Evolutionary conservation across 2,888 invertebrate genomes (phyloP).

Genomic region (Spisula solida): DNA sequence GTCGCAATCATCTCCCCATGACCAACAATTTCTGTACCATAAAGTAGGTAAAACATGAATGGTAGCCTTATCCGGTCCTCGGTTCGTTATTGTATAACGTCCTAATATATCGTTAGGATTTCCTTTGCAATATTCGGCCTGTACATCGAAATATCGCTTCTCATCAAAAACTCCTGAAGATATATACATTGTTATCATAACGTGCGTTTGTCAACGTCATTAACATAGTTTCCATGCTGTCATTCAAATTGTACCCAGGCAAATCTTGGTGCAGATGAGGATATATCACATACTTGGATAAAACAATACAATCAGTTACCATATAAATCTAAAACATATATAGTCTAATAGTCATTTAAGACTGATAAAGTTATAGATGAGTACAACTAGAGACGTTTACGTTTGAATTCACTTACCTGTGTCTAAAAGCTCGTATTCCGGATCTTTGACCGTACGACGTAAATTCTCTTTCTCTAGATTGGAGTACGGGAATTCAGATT

Average conservation of each 20-base stretch:
- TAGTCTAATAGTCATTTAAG: too few relatives aligned
- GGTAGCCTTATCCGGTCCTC: constrained; percentile 81
- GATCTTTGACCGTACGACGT: constrained; percentile 74
- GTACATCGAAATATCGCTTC: constrained; percentile 86
- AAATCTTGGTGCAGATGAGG: too few relatives aligned
- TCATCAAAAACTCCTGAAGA: constrained; percentile 84
- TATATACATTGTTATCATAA: too few relatives aligned
- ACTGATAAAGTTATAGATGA: too few relatives aligned
- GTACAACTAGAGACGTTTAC: too few relatives aligned
- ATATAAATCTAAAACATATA: too few relatives aligned
- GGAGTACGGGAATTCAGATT: constrained; percentile 84
- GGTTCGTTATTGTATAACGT: constrained; percentile 84
- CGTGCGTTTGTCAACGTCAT: too few relatives aligned
- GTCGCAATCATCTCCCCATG: constrained; percentile 85
- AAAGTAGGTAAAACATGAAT: constrained; percentile 86
- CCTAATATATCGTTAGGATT: constrained; percentile 85
- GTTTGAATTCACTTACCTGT: constrained; percentile 80
- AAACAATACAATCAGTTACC: too few relatives aligned
- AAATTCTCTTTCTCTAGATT: constrained; percentile 80
- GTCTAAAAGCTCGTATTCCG: constrained; percentile 86
- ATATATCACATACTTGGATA: too few relatives aligned
- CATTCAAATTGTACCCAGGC: too few relatives aligned
- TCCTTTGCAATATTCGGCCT: constrained; percentile 85
- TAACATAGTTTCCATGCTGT: too few relatives aligned
- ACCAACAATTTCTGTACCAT: constrained; percentile 86